Percentiles rank a stretch among this genome's conserved stretches.
Conservation (phyloP, 1,140 invertebrate species). For the Zaprionus taronus region DNA sequence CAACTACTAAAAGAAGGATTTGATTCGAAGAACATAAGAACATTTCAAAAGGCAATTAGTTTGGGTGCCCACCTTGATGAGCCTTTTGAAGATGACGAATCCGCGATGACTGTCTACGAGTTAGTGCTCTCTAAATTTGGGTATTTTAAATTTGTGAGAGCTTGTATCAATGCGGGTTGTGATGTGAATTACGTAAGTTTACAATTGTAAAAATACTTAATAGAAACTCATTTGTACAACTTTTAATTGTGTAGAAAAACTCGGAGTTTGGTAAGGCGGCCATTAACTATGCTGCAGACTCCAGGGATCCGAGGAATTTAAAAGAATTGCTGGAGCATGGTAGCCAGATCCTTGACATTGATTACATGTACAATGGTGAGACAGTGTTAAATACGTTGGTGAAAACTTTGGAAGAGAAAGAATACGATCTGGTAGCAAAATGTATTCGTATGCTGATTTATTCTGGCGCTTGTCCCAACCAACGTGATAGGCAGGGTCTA, state of each 20-base stretch:
- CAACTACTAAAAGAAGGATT: neutral
- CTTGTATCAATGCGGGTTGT: neutral
- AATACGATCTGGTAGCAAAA: rapidly evolving
- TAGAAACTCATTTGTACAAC: no score
- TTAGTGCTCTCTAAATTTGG: neutral
- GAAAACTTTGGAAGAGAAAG: neutral
- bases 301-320: neutral
- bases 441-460: neutral
- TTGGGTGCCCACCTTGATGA: neutral
- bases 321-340: neutral
- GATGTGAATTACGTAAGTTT: slow-evolving; percentile 19
- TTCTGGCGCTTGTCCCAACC: neutral
- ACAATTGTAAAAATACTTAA: neutral
- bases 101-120: neutral
- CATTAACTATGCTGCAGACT: slow-evolving; percentile 4
- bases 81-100: no score
- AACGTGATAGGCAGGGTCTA: neutral
- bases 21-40: neutral
- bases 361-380: neutral
- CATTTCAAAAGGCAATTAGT: neutral
- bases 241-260: no score
- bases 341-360: neutral
- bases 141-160: slow-evolving; percentile 34
- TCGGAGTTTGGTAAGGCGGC: neutral
- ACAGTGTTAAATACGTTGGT: neutral